Evolutionary conservation across 1,140 invertebrate species (phyloP).

Genomic region (Pseudomyrmex concolor): DNA sequence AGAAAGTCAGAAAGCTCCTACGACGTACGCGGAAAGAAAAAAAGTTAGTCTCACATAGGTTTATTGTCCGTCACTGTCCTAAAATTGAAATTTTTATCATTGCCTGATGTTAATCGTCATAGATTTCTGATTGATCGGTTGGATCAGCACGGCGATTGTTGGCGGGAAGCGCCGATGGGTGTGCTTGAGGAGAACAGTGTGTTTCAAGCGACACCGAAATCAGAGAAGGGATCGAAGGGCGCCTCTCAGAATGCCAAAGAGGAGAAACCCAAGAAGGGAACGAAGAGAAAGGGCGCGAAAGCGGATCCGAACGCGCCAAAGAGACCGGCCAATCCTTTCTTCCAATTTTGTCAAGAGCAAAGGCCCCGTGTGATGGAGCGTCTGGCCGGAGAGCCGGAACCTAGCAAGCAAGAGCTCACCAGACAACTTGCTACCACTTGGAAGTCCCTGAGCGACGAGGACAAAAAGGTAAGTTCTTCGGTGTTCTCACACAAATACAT

Average conservation of each 20-base stretch:
- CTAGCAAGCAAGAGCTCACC: slow-evolving; percentile 90
- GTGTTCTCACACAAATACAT: not conserved
- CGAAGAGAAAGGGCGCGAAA: slow-evolving; percentile 83
- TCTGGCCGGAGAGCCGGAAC: slow-evolving; percentile 88
- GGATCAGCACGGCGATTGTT: slow-evolving; percentile 84
- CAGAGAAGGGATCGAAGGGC: slow-evolving; percentile 79
- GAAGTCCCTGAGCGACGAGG: slow-evolving; percentile 89
- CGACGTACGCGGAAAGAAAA: slow-evolving; percentile 83
- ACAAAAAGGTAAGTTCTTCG: slow-evolving; percentile 87
- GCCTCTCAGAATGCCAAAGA: slow-evolving; percentile 77
- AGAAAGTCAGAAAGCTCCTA: slow-evolving; percentile 82
- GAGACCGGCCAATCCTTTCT: slow-evolving; percentile 92
- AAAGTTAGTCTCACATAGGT: slow-evolving; percentile 81
- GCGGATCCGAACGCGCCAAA: slow-evolving; percentile 91
- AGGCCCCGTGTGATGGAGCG: slow-evolving; percentile 89
- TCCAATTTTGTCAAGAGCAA: slow-evolving; percentile 93
- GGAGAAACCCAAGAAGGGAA: slow-evolving; percentile 82
- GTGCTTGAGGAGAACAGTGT: slow-evolving; percentile 83
- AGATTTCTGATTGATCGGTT: slow-evolving; percentile 84
- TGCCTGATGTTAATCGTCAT: not conserved
- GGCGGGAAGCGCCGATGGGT: slow-evolving; percentile 84
- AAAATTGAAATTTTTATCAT: not conserved
- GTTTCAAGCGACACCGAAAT: slow-evolving; percentile 79
- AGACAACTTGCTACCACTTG: slow-evolving; percentile 90
- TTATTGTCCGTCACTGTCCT: slow-evolving; percentile 66